phyloP scores from a whole-genome alignment of 2,888 invertebrate species.

The Baccha elongata region DNA sequence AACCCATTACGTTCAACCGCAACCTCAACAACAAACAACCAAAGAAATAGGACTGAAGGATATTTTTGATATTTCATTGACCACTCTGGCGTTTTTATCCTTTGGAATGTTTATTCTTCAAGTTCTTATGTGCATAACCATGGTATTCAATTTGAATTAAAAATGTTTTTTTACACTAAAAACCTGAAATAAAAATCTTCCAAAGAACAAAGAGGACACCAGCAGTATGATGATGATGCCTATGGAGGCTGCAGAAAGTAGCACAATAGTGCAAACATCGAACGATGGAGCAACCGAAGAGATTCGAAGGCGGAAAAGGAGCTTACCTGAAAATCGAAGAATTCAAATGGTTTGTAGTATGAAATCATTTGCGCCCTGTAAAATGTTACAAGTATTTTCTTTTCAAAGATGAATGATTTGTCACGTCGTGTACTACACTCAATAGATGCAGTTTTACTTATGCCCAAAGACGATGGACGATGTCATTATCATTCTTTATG shows the following conservation, averaged over 20 bases:
- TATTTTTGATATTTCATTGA: conserved; percentile 90
- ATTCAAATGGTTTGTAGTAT: conserved; percentile 59
- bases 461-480: conserved; percentile 83
- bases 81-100: conserved; percentile 90
- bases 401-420: conserved; percentile 83
- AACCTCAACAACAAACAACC: conserved; percentile 61
- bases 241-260: conserved; percentile 78
- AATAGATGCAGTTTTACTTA: conserved; percentile 84
- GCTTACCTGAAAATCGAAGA: conserved; percentile 38
- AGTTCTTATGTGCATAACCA: conserved; percentile 89
- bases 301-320: conserved; percentile 76
- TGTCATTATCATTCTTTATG: conserved; percentile 87
- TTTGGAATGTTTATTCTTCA: conserved; percentile 92
- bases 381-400: no score
- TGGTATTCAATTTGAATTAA: conserved; percentile 76
- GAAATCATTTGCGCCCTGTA: no score
- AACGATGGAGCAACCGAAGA: conserved; percentile 76
- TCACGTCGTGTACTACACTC: conserved; percentile 84
- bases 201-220: conserved; percentile 77
- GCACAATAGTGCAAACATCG: conserved; percentile 53
- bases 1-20: conserved; percentile 48
- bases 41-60: conserved; percentile 87
- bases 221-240: conserved; percentile 82
- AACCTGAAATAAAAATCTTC: neutral
- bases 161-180: neutral